Base-by-base conservation (phyloP, 2,113 vertebrate species). In the Campylomormyrus tamandua region DNA sequence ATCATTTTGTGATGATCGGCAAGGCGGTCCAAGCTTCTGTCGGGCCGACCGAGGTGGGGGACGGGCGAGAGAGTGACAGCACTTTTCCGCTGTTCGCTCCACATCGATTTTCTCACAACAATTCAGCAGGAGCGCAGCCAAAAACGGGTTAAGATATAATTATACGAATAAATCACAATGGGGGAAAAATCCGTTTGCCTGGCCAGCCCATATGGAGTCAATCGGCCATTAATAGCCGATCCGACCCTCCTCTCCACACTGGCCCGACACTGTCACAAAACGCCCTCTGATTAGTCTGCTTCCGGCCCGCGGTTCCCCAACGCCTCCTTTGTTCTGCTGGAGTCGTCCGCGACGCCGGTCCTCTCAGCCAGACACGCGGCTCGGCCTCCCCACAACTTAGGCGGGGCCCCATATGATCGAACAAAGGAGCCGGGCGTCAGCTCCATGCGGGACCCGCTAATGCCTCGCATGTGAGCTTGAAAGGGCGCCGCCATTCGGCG, bases 381-480 rank as follows among this genome's bases (percentile, higher is more conserved):
- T 94, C 90, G 94, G 95, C 95, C 94, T 95, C 92, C 91, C 94
- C 94, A 95, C 94, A 94, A 95, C 94, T 96, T 96, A 94, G 95
- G 93, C 94, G 95, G 94, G 42, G 94, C 97, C 97, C 96, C 95
- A 97, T 97, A 97, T 96, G 96, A 97, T 95, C 96, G 97, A 97
- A 97, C 97, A 97, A 97, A 97, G 95, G 94, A 92, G 93, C 88
- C 93, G 92, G 93, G 93, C 95, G 96, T 95, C 93, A 96, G 97
- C 95, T 95, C 96, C 96, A 96, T 97, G 97, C 96, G 97, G 97
- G 96, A 96, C 97, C 96, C 96, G 94, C 95, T 97, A 96, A 98
- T 97, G 97, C 97, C 97, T 98, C 97, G 97, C 97, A 97, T 97
- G 96, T 96, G 96, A 97, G 96, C 94, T 97, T 97, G 96, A 97